Evolutionary conservation across 2,888 invertebrate genomes (phyloP), one percentile per base, ranked within the genome.

Genomic region (Sesia apiformis): DNA sequence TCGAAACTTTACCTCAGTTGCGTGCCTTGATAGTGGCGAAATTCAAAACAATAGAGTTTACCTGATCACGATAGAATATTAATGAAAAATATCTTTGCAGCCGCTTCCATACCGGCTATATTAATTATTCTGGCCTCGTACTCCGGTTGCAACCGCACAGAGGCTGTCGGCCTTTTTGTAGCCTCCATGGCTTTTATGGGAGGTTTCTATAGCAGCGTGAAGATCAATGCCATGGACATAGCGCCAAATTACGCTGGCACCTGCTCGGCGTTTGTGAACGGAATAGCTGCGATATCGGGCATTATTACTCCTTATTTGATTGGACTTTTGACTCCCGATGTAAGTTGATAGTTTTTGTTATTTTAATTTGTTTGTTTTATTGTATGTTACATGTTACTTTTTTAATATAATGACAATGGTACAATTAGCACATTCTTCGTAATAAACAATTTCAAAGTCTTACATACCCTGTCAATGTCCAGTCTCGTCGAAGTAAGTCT

Each of bases 171-270:
- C 49, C 78, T 92, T 56, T 92, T 93, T 70, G 91, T 93, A 53
- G 72, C 91, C 40, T 91, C 88, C 40, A 91, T 93, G 92, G 91
- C 91, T 42, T 90, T 92, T 58, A 93, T 93, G 93, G 94, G 93
- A 2, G 91, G 92, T 1, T 94, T 92, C 74, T 94, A 93, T 67
- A 92, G 93, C 63, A 92, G 92, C 57, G 90, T 93, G 67, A 92
- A 93, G 73, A 92, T 93, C 55, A 93, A 93, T 72, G 91, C 92
- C 3, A 84, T 93, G 74, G 93, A 93, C 66, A 83, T 93, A 39
- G 90, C 92, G 0, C 91, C 92, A 0, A 93, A 93, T 67, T 93
- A 90, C 63, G 92, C 93, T 0, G 93, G 93, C 0, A 92, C 92
- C 0, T 81, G 92, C 49, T 92, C 93, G 67, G 93, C 92, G 0